Percentiles rank a stretch among this genome's conserved stretches.
Evolutionary conservation across 2,797 vertebrate species (phyloP).

Genomic region (Sebastes iracundus): DNA sequence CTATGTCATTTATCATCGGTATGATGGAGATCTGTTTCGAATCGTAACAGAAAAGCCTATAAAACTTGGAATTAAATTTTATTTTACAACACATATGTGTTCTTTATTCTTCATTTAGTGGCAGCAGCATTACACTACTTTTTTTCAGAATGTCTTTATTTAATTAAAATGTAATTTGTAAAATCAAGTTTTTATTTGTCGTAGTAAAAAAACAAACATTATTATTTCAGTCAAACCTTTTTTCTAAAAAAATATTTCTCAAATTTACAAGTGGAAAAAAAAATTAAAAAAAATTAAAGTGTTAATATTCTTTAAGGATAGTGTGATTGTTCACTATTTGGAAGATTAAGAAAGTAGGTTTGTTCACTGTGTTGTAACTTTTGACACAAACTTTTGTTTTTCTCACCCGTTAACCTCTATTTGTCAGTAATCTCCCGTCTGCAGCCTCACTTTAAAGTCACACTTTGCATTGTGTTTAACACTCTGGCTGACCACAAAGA

Average conservation of each 20-base stretch:
- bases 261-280: background rate
- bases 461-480: constrained; percentile 66
- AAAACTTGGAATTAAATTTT: background rate
- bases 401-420: background rate
- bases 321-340: background rate
- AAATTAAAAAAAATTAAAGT: background rate
- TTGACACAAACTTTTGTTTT: background rate
- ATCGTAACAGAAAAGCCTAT: background rate
- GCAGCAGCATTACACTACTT: no score
- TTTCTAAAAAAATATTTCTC: background rate
- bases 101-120: background rate
- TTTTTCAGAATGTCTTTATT: background rate
- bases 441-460: background rate
- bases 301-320: background rate
- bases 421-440: background rate
- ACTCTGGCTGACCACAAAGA: constrained; percentile 66
- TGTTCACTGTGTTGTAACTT: background rate
- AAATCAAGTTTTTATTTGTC: background rate
- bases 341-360: background rate
- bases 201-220: background rate
- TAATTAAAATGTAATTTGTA: background rate
- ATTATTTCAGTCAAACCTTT: background rate
- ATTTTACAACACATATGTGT: rapidly evolving
- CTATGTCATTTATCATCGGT: background rate
- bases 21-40: background rate